Conservation (phyloP, 2,888 invertebrate genomes). For the Sabatieria punctata region DNA sequence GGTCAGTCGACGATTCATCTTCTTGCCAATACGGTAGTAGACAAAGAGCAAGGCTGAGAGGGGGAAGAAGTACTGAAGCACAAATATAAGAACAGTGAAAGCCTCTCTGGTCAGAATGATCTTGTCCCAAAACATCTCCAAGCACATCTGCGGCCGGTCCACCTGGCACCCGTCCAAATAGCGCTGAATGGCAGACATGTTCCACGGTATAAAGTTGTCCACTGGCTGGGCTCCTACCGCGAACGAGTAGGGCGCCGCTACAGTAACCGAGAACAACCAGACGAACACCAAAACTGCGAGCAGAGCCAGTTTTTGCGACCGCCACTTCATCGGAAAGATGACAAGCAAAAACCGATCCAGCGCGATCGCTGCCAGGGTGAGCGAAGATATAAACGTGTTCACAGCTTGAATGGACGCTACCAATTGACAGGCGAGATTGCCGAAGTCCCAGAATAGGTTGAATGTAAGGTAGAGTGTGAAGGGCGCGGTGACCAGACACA, state of each 20-base stretch:
- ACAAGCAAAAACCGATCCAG: constrained; percentile 27
- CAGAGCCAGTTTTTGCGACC: background rate
- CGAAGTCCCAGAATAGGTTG: constrained; percentile 27
- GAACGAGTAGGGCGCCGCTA: constrained; percentile 24
- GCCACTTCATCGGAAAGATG: constrained; percentile 25
- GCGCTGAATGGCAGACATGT: constrained; percentile 8
- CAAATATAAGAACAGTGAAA: constrained; percentile 21
- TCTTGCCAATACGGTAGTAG: constrained; percentile 26
- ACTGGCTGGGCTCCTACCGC: constrained; percentile 22
- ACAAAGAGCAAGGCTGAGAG: constrained; percentile 21
- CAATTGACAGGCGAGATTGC: background rate
- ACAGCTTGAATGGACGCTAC: constrained; percentile 25
- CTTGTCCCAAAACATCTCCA: constrained; percentile 20
- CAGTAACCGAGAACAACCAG: constrained; percentile 24
- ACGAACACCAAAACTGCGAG: too few relatives aligned
- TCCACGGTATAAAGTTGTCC: constrained; percentile 21
- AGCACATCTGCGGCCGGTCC: constrained; percentile 16
- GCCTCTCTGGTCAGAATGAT: constrained; percentile 18
- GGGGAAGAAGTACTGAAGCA: constrained; percentile 21
- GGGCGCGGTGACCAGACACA: constrained; percentile 26
- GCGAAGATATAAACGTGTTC: constrained; percentile 28
- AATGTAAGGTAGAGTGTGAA: constrained; percentile 24
- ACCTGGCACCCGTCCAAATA: constrained; percentile 14
- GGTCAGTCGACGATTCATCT: background rate
- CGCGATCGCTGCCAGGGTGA: constrained; percentile 27